Percentiles rank a stretch among this genome's conserved stretches.
These are phyloP conservation scores for Lasioglossum leucozonium DNA, from an alignment of 2,888 invertebrate genomes.

Conservation along the genomic window DNA sequence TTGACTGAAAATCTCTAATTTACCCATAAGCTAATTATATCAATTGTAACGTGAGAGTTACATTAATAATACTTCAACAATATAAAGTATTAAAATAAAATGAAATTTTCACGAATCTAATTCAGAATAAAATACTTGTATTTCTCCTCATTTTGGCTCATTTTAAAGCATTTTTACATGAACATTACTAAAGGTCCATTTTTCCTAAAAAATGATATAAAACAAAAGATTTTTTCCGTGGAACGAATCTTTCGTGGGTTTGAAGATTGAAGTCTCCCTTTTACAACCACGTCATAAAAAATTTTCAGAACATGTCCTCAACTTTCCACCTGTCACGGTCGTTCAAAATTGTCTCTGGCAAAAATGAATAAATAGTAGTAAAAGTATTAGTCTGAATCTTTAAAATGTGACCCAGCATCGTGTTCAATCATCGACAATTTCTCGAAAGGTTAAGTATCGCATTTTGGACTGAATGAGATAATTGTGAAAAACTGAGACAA, in stretches of 20 bases:
- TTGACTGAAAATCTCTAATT: too few relatives aligned
- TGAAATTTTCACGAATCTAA: background rate
- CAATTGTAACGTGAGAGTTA: too few relatives aligned
- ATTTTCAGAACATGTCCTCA: background rate
- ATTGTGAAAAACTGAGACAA: background rate
- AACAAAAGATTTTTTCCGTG: background rate
- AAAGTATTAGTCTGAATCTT: background rate
- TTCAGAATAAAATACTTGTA: background rate
- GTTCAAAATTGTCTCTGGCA: background rate
- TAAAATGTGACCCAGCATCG: background rate
- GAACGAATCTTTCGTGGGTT: background rate
- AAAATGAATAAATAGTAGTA: background rate
- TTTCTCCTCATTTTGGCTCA: background rate
- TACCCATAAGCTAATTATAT: too few relatives aligned
- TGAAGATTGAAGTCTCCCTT: background rate
- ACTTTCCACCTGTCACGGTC: background rate
- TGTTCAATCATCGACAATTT: background rate
- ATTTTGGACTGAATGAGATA: background rate
- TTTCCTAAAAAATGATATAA: background rate
- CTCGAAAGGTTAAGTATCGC: too few relatives aligned
- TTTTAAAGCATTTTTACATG: background rate
- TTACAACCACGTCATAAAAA: too few relatives aligned
- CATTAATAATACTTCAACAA: too few relatives aligned
- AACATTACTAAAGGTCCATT: background rate
- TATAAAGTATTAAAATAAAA: too few relatives aligned